Evolutionary conservation across 2,797 vertebrate species (phyloP), one percentile per base, ranked within the genome.

Genomic region (Chelmon rostratus): DNA sequence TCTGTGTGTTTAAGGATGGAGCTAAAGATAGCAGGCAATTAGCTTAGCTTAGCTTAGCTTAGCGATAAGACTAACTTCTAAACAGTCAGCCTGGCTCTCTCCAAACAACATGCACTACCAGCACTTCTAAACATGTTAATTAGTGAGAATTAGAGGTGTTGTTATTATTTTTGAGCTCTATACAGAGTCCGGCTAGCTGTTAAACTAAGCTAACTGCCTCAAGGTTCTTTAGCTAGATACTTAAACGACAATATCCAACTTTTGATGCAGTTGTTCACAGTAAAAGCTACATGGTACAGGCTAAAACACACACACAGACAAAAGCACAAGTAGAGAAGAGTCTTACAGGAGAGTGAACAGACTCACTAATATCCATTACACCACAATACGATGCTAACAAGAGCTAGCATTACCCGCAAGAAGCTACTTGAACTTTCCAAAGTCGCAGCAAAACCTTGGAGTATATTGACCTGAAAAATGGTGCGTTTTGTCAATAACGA

Each of bases 161-260:
- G 19, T 50, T 8, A 47, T 16, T 15, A 42, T 31, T 31, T 0
- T 4, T 31, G 28, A 31, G 28, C n/a, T n/a, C n/a, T n/a, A n/a
- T n/a, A n/a, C 37, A 38, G 37, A 38, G 37, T 9, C 37, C 37
- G 5, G 42, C 42, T 46, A 46, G 16, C 31, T 23, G 40, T 33
- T 35, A 47, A 68, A 19, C 50, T 68, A 42, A 33, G n/a, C 68
- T 38, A 70, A 58, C 21, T 19, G 49, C 8, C 28, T 31, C 28
- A 31, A 31, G 3, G 28, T 28, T 31, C 28, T 31, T 31, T 31
- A 31, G 38, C 37, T 38, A 11, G 2, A 38, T 11, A 38, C 38
- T 50, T 8, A 50, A 50, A 21, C 2, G 7, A 4, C 2, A 50
- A 50, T 10, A 50, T 10, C n/a, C 11, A 3, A n/a, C 49, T 23